Evolutionary conservation across 2,888 invertebrate genomes (phyloP), one percentile per base, ranked within the genome.

Genomic region (Stratiomys singularior): DNA sequence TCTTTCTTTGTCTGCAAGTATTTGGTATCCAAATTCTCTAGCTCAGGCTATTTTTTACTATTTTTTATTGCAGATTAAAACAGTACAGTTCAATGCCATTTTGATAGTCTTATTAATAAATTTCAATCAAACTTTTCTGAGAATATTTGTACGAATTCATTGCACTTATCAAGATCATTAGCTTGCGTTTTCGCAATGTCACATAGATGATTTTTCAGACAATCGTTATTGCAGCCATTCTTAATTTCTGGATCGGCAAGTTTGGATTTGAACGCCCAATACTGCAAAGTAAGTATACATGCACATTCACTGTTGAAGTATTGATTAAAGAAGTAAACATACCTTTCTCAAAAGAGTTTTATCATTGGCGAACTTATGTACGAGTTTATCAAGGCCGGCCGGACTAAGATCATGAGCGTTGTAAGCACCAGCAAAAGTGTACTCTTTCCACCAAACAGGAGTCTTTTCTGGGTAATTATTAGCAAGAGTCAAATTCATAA

Each of bases 401-500:
- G 93, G 90, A 15, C 90, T 89, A 18, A 95, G 88, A 82, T 92
- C 90, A 0, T 85, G 79, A 21, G 93, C 84, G 15, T 88, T 89
- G 82, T 92, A 95, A 11, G 90, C 90, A 69, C 91, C 89, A 82
- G 90, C 91, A 82, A 95, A 92, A n/a, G 92, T 90, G 84, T 96
- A 96, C 27, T 94, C 90, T 84, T 91, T 89, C 82, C 89, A 91
- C 95, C 96, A 96, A 7, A 87, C 87, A 0, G 95, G 94, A 15
- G 88, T 85, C 52, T 87, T 81, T 1, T 89, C 82, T 0, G 90
- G 89, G 0, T 88, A 86, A 13, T 89, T 83, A 84, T 94, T 95
- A 0, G 95, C 94, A 84, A 90, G 89, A 0, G 93, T 93, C 56
- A 96, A 85, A 85, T 96, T 94, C 84, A 93, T 92, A 15, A 90